phyloP scores from a whole-genome alignment of 2,797 vertebrate species.

The Acipenser oxyrinchus region DNA sequence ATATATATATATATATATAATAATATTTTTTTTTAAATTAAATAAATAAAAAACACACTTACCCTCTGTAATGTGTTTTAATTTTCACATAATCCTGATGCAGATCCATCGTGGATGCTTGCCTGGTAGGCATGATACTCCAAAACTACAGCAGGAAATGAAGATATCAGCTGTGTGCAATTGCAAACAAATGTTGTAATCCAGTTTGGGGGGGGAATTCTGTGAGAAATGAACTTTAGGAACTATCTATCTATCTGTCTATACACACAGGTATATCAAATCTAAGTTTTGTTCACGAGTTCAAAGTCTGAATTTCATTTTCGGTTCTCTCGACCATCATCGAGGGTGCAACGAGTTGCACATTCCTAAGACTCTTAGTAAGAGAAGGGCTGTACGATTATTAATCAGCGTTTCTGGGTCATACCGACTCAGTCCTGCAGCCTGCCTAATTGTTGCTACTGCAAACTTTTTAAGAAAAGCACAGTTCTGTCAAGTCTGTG shows the following conservation, averaged over 20 bases:
- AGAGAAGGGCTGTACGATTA: neutral
- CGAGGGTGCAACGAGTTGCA: slow-evolving; percentile 10
- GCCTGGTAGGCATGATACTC: slow-evolving; percentile 65
- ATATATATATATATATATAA: no score
- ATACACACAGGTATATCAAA: no score
- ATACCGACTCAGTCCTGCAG: slow-evolving; percentile 2
- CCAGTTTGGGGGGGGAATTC: neutral
- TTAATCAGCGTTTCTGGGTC: neutral
- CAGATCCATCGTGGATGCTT: slow-evolving; percentile 68
- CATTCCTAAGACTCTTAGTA: no score
- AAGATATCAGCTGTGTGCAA: no score
- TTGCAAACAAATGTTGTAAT: neutral
- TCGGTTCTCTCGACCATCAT: no score
- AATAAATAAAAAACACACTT: slow-evolving; percentile 40
- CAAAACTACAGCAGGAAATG: neutral
- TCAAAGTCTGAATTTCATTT: no score
- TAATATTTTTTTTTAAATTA: neutral
- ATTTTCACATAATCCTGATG: slow-evolving; percentile 66
- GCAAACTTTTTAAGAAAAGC: no score
- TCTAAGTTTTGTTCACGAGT: no score
- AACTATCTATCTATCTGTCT: no score
- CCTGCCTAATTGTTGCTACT: neutral
- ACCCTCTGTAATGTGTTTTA: slow-evolving; percentile 83
- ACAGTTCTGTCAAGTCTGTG: no score
- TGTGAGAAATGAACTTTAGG: no score